phyloP scores from a whole-genome alignment of 2,113 vertebrate genomes.

The Ciconia stormi region DNA sequence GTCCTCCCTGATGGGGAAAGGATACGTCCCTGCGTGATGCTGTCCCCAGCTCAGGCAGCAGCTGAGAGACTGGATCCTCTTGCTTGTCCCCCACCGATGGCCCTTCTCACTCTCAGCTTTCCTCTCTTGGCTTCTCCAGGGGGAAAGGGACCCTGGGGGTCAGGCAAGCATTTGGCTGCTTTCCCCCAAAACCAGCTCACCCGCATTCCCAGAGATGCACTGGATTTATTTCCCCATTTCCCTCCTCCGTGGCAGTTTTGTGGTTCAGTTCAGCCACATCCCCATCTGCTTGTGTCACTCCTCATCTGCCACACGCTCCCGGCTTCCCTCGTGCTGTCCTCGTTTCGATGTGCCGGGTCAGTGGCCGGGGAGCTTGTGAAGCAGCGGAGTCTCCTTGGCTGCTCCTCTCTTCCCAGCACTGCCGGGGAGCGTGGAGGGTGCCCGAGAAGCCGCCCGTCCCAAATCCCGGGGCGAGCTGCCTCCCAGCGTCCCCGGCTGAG shows the following conservation, averaged over 20 bases:
- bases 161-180: not conserved
- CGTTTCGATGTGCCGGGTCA: not conserved
- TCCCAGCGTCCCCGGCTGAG: not conserved
- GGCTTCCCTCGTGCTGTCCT: not conserved
- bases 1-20: not conserved
- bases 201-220: not conserved
- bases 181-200: not conserved
- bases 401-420: not conserved
- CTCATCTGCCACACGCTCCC: not conserved
- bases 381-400: not conserved
- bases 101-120: not conserved
- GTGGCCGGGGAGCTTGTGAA: not conserved
- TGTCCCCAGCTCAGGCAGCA: not conserved
- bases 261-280: accelerated
- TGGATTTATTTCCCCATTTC: not conserved
- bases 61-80: not conserved
- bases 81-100: accelerated
- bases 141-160: not conserved
- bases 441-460: not conserved
- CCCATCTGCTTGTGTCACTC: not conserved
- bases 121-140: not conserved
- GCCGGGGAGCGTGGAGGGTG: not conserved
- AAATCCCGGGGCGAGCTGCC: not conserved
- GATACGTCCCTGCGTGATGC: not conserved
- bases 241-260: not conserved